A percentile compares a stretch with the other conserved stretches of the same genome.
These are phyloP conservation scores for Ostrea edulis DNA, from an alignment of 1,140 invertebrate genomes.

Conservation along the genomic window DNA sequence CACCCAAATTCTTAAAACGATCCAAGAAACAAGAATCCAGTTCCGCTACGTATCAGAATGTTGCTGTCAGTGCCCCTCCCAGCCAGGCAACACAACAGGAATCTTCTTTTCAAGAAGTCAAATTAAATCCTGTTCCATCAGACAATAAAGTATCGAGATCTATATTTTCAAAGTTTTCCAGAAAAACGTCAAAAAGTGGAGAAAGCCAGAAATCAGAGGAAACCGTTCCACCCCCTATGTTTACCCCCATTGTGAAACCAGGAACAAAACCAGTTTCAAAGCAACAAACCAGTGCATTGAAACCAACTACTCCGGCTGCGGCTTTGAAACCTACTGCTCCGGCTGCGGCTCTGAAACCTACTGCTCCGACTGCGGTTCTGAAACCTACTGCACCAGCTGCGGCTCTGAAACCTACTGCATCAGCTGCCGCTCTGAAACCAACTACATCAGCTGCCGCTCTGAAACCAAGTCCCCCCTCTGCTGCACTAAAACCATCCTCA, in stretches of 20 bases:
- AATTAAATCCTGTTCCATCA: constrained; percentile 26
- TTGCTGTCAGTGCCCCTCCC: neutral
- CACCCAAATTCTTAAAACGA: neutral
- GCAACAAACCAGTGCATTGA: neutral
- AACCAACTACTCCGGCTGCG: constrained; percentile 17
- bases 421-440: neutral
- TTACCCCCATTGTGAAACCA: constrained; percentile 45
- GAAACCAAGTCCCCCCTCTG: neutral
- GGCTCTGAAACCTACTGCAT: neutral
- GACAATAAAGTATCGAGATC: constrained; percentile 31
- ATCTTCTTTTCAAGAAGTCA: constrained; percentile 31
- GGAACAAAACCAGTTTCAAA: constrained; percentile 41
- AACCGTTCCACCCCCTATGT: neutral
- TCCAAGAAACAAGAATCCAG: neutral
- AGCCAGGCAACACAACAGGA: neutral
- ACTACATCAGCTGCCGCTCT: neutral
- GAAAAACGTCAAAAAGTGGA: neutral
- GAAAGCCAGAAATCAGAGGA: constrained; percentile 17
- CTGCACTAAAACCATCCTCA: neutral
- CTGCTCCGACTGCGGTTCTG: neutral
- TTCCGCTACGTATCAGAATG: constrained; percentile 18
- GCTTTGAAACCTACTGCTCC: constrained; percentile 6
- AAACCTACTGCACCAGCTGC: neutral
- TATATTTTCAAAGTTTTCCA: constrained; percentile 40
- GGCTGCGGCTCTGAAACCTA: neutral